Percentiles rank a stretch among this genome's conserved stretches.
phyloP scores from a whole-genome alignment of 2,797 vertebrate species.

The Pogonophryne albipinna region DNA sequence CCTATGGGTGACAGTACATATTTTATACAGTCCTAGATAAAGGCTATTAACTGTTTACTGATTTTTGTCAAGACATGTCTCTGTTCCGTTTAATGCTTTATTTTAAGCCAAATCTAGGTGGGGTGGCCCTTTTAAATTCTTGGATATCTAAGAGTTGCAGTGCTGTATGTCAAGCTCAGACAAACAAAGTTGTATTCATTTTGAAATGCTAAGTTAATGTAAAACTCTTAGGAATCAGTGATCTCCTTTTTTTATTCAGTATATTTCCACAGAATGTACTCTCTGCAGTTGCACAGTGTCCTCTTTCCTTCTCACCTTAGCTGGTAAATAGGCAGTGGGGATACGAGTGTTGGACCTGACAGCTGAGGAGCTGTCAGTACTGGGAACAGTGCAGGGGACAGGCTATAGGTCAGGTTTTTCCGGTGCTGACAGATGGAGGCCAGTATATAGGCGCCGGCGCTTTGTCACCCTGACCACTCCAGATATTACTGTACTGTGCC shows the following conservation, averaged over 20 bases:
- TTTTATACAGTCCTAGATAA: neutral
- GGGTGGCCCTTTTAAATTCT: constrained; percentile 12
- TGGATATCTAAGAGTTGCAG: neutral
- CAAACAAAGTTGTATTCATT: neutral
- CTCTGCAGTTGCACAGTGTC: constrained; percentile 20
- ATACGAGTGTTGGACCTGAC: constrained; percentile 56
- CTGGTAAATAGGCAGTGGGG: constrained; percentile 32
- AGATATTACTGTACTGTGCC: constrained; percentile 47
- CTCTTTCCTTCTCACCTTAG: constrained; percentile 53
- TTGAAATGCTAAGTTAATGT: neutral
- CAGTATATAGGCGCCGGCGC: constrained; percentile 48
- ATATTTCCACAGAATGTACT: neutral
- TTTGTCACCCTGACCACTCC: constrained; percentile 51
- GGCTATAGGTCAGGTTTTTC: constrained; percentile 72
- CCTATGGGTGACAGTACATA: too few species aligned
- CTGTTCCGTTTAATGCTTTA: neutral
- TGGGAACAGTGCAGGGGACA: constrained; percentile 40
- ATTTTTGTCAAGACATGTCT: neutral
- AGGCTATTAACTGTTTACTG: neutral
- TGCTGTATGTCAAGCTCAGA: neutral
- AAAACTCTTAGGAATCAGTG: neutral
- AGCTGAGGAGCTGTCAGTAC: constrained; percentile 59
- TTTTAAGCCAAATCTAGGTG: neutral
- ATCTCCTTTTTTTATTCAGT: constrained; percentile 3
- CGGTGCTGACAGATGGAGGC: constrained; percentile 59